These are phyloP conservation scores for Misgurnus anguillicaudatus DNA, from an alignment of 2,113 vertebrate species.

Conservation along the genomic window DNA sequence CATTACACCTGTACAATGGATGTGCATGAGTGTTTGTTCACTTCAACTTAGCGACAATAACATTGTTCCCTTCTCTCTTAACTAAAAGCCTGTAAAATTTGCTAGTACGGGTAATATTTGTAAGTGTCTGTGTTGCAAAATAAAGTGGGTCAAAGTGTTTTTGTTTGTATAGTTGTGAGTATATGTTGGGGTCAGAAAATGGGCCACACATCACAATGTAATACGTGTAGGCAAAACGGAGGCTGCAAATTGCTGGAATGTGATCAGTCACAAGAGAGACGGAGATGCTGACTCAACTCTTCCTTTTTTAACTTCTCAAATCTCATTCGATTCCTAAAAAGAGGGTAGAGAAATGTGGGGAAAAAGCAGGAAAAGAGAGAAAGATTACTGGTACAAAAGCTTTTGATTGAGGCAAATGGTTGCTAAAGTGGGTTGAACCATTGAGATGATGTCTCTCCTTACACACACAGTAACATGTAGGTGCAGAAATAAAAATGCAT, in stretches of 20 bases:
- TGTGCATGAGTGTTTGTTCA: not conserved
- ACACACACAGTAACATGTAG: slow-evolving; percentile 60
- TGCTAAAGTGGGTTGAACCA: slow-evolving; percentile 65
- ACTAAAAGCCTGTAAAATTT: slow-evolving; percentile 43
- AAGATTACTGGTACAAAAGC: slow-evolving; percentile 71
- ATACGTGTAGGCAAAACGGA: slow-evolving; percentile 47
- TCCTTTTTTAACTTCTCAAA: slow-evolving; percentile 72
- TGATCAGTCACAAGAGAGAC: slow-evolving; percentile 58
- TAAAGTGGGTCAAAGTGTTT: slow-evolving; percentile 53
- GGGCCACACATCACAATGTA: slow-evolving; percentile 53
- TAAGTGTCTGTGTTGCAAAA: slow-evolving; percentile 31
- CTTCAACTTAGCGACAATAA: slow-evolving; percentile 32
- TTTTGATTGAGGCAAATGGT: slow-evolving; percentile 64
- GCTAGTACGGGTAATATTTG: slow-evolving; percentile 41
- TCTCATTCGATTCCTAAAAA: slow-evolving; percentile 71
- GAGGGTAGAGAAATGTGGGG: slow-evolving; percentile 52
- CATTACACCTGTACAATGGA: not conserved
- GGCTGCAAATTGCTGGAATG: slow-evolving; percentile 51
- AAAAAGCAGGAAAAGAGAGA: slow-evolving; percentile 58
- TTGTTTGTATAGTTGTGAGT: slow-evolving; percentile 50
- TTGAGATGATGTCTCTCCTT: slow-evolving; percentile 57
- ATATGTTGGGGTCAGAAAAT: slow-evolving; percentile 56
- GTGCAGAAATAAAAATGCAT: slow-evolving; percentile 37
- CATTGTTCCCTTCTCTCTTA: not conserved
- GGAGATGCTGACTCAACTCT: slow-evolving; percentile 76